Base-by-base conservation (phyloP, 2,888 invertebrate genomes). In the Patella depressa region DNA sequence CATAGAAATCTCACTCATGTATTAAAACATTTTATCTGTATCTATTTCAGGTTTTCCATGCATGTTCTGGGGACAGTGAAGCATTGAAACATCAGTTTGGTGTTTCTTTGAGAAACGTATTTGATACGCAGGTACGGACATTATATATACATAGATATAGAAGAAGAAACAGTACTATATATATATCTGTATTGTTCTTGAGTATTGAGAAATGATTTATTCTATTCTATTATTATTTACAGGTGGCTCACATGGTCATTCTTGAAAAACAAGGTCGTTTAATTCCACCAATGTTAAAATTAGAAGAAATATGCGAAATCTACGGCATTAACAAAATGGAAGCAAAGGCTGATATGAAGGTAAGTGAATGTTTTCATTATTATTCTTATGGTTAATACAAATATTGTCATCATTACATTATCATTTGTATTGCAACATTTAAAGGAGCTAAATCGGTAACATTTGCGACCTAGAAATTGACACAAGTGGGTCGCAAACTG, bases 21-120 rank as follows among this genome's bases (percentile, higher is more conserved):
- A 45, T 45, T 5, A 45, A 45, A 45, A 9, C 45, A 45, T 65
- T 65, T 19, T 65, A 65, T 65, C 11, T 11, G 2, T 65, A 24
- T 19, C 19, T 15, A 12, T 74, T 65, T 12, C n/a, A 74, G 74
- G 74, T 74, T 15, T 45, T 74, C 53, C 74, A 74, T n/a, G 74
- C 69, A 12, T 74, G 74, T 34, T n/a, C 17, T 53, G 17, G 69
- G 17, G 74, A 74, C 57, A 74, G 74, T 19, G 74, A 45, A 1
- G 74, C 74, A 45, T 53, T 74, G n/a, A 45, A 74, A 24, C 53
- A 69, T 69, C 74, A 74, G 59, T 74, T 74, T 74, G 74, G 53
- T 69, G 69, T 74, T 24, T 65, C 69, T 24, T 53, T 74, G n/a
- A 65, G 45, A 9, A 74, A 74, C 53, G 69, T 74, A 14, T 74